These are phyloP conservation scores for Cosmia trapezina DNA, from an alignment of 2,888 invertebrate genomes.

Conservation along the genomic window DNA sequence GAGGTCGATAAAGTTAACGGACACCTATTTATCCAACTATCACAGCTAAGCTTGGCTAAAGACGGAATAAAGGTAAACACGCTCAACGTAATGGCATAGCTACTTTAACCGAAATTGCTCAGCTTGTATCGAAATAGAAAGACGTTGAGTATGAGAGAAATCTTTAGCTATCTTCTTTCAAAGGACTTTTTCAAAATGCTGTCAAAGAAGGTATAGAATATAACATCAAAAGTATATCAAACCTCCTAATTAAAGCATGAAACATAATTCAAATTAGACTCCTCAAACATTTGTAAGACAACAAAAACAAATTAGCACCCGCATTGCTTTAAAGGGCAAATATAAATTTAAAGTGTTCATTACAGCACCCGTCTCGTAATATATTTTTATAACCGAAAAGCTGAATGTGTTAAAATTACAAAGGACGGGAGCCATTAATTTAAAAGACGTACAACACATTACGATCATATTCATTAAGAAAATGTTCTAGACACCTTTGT, in stretches of 20 bases:
- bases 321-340: constrained; percentile 65
- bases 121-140: constrained; percentile 29
- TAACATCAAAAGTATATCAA: constrained; percentile 14
- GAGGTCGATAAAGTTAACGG: constrained; percentile 63
- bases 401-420: constrained; percentile 75
- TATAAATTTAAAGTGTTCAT: constrained; percentile 70
- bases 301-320: constrained; percentile 66
- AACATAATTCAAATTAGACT: constrained; percentile 33
- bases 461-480: constrained; percentile 86
- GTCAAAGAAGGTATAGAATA: neutral
- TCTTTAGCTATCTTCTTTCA: constrained; percentile 8
- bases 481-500: constrained; percentile 82
- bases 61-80: constrained; percentile 53
- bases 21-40: constrained; percentile 61
- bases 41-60: constrained; percentile 51
- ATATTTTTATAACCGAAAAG: constrained; percentile 67
- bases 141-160: constrained; percentile 11
- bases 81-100: constrained; percentile 53
- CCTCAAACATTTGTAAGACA: constrained; percentile 53
- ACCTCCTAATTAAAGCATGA: constrained; percentile 23
- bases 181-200: neutral
- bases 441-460: constrained; percentile 74
- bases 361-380: constrained; percentile 63
- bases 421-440: constrained; percentile 75
- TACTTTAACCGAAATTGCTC: constrained; percentile 56